Evolutionary conservation across 2,888 invertebrate genomes (phyloP).

Genomic region (Phaonia tiefii): DNA sequence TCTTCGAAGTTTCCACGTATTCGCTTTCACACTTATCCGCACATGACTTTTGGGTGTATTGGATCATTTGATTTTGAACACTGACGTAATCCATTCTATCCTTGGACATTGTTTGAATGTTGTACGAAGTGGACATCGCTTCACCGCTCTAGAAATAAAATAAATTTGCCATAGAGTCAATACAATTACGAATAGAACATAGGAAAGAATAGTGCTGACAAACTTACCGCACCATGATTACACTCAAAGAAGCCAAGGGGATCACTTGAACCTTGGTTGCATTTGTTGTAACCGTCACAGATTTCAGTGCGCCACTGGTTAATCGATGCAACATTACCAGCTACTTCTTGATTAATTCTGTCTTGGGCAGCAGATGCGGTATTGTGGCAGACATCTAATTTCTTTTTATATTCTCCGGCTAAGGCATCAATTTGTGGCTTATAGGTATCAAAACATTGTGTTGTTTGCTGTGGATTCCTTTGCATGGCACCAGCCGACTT

Average conservation of each 20-base stretch:
- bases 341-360: background rate
- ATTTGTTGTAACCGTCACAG: background rate
- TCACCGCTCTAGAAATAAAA: constrained; percentile 2
- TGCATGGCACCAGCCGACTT: no score
- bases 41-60: background rate
- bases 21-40: background rate
- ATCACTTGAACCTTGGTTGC: background rate
- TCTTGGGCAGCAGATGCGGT: background rate
- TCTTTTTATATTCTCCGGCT: background rate
- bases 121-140: constrained; percentile 1
- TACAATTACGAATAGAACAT: no score
- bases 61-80: background rate
- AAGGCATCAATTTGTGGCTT: background rate
- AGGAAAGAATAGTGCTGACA: background rate
- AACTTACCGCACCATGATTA: constrained; percentile 17
- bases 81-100: constrained; percentile 18
- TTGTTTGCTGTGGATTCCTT: background rate
- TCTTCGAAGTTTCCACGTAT: background rate
- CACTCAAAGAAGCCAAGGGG: constrained; percentile 17
- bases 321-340: background rate
- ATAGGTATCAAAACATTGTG: background rate
- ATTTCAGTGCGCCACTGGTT: background rate
- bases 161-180: background rate
- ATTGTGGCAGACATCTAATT: background rate
- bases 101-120: background rate